A percentile compares a stretch with the other conserved stretches of the same genome.
Conservation (phyloP, 1,140 invertebrate species). For the Oryzaephilus surinamensis region DNA sequence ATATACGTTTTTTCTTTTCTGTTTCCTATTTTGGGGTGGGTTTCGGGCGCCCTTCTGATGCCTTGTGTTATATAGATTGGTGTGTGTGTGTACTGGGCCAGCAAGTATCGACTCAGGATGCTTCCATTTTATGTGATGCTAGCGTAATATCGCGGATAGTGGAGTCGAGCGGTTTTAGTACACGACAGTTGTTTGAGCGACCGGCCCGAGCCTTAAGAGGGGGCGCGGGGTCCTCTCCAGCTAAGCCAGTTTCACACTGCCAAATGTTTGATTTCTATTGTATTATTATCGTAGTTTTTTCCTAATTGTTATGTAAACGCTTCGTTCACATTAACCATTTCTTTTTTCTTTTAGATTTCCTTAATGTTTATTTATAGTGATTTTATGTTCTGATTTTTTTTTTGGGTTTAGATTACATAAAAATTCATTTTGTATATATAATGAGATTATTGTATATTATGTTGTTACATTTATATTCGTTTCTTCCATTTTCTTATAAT, state of each 20-base stretch:
- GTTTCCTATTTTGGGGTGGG: neutral
- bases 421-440: too few relatives aligned
- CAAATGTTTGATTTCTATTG: slow-evolving; percentile 28
- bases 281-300: slow-evolving; percentile 23
- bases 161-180: slow-evolving; percentile 28
- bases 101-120: slow-evolving; percentile 29
- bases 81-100: too few relatives aligned
- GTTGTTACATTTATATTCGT: too few relatives aligned
- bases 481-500: too few relatives aligned
- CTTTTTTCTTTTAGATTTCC: neutral
- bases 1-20: too few relatives aligned
- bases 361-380: too few relatives aligned
- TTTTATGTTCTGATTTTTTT: too few relatives aligned
- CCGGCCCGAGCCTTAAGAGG: slow-evolving; percentile 14
- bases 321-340: slow-evolving; percentile 1
- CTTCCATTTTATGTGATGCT: slow-evolving; percentile 30
- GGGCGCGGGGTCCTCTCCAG: slow-evolving; percentile 12
- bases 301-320: slow-evolving; percentile 21
- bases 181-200: slow-evolving; percentile 35
- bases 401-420: too few relatives aligned
- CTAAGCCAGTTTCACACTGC: slow-evolving; percentile 27
- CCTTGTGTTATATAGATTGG: too few relatives aligned
- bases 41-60: slow-evolving; percentile 4
- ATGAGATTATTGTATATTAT: too few relatives aligned
- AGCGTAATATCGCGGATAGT: slow-evolving; percentile 31